These are phyloP conservation scores for Diplazon laetatorius DNA, from an alignment of 2,888 invertebrate species.

Conservation along the genomic window DNA sequence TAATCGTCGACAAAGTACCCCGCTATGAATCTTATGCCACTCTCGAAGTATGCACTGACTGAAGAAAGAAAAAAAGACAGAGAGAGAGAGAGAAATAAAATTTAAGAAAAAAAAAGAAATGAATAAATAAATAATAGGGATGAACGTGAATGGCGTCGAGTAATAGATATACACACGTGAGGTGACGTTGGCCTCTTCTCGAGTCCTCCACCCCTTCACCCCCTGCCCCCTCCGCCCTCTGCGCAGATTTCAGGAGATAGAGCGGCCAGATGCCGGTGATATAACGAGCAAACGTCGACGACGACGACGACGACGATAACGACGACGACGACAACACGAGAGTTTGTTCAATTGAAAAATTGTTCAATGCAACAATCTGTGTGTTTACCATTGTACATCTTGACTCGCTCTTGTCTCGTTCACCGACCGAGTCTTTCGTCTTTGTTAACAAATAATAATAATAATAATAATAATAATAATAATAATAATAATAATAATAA, in stretches of 20 bases:
- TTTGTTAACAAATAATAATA: slow-evolving; percentile 23
- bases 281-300: background rate
- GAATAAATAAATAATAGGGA: too few species aligned
- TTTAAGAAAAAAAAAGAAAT: too few species aligned
- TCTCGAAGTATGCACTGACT: too few species aligned
- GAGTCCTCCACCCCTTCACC: too few species aligned
- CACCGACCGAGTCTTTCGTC: slow-evolving; percentile 38
- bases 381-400: slow-evolving; percentile 1
- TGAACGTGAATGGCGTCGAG: slow-evolving; percentile 3
- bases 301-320: background rate
- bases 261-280: background rate
- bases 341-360: slow-evolving; percentile 58
- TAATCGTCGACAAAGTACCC: too few species aligned
- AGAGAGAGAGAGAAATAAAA: too few species aligned
- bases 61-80: too few species aligned
- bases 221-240: too few species aligned
- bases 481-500: too few species aligned
- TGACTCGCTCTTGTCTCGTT: background rate
- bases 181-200: too few species aligned
- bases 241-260: slow-evolving; percentile 2
- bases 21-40: background rate
- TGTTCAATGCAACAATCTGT: slow-evolving; percentile 59
- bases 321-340: background rate
- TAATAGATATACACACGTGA: too few species aligned
- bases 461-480: too few species aligned